Evolutionary conservation across 2,113 vertebrate genomes (phyloP).

Genomic region (Oncorhynchus mykiss): DNA sequence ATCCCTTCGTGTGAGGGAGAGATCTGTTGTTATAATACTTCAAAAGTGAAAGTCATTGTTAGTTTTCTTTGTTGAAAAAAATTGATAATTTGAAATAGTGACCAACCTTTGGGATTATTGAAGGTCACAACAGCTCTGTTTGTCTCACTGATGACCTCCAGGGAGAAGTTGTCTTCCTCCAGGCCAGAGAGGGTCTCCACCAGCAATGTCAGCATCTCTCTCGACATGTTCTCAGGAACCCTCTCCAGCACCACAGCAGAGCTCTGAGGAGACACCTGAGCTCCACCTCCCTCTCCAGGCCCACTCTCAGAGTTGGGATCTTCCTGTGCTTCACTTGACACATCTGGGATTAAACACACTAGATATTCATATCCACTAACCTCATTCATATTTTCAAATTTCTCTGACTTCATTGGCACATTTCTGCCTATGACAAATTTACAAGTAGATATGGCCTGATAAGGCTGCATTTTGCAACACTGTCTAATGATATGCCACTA

Average conservation of each 20-base stretch:
- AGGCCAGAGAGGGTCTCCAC: conserved; percentile 75
- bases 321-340: background rate
- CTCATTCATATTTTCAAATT: no score
- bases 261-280: background rate
- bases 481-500: background rate
- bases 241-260: conserved; percentile 74
- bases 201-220: conserved; percentile 67
- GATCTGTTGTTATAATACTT: no score
- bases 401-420: no score
- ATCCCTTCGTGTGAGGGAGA: background rate
- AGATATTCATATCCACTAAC: background rate
- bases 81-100: background rate
- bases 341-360: background rate
- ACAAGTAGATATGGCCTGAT: background rate
- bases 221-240: conserved; percentile 42
- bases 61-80: no score
- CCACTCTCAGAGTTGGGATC: background rate
- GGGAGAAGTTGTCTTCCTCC: conserved; percentile 63
- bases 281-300: background rate
- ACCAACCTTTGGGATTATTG: conserved; percentile 71
- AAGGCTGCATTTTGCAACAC: background rate
- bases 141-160: conserved; percentile 80
- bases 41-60: no score
- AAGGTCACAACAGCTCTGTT: conserved; percentile 75
- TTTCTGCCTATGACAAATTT: no score